Evolutionary conservation across 2,888 invertebrate genomes (phyloP).

Genomic region (Ceramica pisi): DNA sequence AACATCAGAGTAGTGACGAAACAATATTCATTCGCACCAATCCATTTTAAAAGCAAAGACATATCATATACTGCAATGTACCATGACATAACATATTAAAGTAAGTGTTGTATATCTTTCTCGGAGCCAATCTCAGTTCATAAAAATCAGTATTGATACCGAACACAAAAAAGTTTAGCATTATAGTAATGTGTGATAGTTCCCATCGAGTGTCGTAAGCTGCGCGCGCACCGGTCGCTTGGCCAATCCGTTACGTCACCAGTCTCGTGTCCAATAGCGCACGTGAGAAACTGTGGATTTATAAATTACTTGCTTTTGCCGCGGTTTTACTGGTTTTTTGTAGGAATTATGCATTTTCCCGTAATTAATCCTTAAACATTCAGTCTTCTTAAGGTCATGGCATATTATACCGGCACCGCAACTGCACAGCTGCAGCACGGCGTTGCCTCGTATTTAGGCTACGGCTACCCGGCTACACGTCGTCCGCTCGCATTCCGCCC

Average conservation of each 20-base stretch:
- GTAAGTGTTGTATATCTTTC: slow-evolving; percentile 6
- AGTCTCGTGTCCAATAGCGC: slow-evolving; percentile 45
- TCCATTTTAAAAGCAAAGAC: background rate
- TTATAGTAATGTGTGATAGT: slow-evolving; percentile 46
- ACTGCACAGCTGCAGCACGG: too few relatives aligned
- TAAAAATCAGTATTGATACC: slow-evolving; percentile 35
- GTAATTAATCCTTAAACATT: too few relatives aligned
- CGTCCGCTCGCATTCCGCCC: too few relatives aligned
- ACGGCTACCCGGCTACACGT: too few relatives aligned
- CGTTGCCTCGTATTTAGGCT: too few relatives aligned
- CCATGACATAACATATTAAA: slow-evolving; percentile 9
- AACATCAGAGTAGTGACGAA: background rate
- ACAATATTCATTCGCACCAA: background rate
- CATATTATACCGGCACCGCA: too few relatives aligned
- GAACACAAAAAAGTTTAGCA: slow-evolving; percentile 34
- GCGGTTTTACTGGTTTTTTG: background rate
- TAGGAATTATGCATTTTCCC: too few relatives aligned
- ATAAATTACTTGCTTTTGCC: background rate
- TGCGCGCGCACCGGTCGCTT: slow-evolving; percentile 46
- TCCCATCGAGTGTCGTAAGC: slow-evolving; percentile 60
- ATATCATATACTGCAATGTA: background rate
- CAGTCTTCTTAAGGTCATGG: too few relatives aligned
- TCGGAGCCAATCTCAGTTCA: background rate
- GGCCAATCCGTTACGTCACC: slow-evolving; percentile 56
- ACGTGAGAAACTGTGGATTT: slow-evolving; percentile 44